phyloP scores from a whole-genome alignment of 2,888 invertebrate species.

The Caenorhabditis sp. region DNA sequence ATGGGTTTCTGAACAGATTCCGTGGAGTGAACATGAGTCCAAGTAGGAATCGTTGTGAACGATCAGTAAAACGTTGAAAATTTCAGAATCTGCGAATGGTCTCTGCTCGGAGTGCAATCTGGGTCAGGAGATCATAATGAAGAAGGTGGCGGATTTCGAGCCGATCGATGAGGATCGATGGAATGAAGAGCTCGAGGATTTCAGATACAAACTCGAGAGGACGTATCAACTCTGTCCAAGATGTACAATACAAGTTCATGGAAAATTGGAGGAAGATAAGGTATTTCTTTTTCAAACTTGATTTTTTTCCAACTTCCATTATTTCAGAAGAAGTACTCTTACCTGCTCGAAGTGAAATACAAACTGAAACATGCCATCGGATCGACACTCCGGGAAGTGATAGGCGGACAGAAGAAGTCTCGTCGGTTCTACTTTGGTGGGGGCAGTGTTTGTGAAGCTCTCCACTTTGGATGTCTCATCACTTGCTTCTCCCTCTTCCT shows the following conservation, averaged over 20 bases:
- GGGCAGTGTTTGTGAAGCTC: constrained; percentile 55
- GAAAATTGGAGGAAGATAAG: constrained; percentile 70
- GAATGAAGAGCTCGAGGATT: constrained; percentile 74
- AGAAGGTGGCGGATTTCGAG: constrained; percentile 70
- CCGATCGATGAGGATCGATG: constrained; percentile 73
- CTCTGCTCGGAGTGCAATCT: constrained; percentile 73
- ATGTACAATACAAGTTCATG: constrained; percentile 71
- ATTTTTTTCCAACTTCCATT: not conserved
- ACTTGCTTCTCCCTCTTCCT: constrained; percentile 43
- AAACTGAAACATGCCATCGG: constrained; percentile 52
- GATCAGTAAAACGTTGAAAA: not conserved
- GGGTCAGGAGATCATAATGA: constrained; percentile 69
- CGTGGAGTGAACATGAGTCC: constrained; percentile 54
- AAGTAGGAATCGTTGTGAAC: constrained; percentile 34
- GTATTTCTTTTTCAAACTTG: constrained; percentile 6
- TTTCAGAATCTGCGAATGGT: constrained; percentile 65
- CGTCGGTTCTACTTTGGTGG: constrained; percentile 68
- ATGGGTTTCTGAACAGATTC: constrained; percentile 36
- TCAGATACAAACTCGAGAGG: constrained; percentile 68
- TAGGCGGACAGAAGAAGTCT: constrained; percentile 22
- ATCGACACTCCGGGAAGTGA: constrained; percentile 42
- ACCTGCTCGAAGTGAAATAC: constrained; percentile 49
- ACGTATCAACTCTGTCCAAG: constrained; percentile 72
- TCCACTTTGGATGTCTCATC: constrained; percentile 51
- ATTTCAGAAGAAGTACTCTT: constrained; percentile 54